phyloP scores from a whole-genome alignment of 1,140 invertebrate species.

The Sinella curviseta region DNA sequence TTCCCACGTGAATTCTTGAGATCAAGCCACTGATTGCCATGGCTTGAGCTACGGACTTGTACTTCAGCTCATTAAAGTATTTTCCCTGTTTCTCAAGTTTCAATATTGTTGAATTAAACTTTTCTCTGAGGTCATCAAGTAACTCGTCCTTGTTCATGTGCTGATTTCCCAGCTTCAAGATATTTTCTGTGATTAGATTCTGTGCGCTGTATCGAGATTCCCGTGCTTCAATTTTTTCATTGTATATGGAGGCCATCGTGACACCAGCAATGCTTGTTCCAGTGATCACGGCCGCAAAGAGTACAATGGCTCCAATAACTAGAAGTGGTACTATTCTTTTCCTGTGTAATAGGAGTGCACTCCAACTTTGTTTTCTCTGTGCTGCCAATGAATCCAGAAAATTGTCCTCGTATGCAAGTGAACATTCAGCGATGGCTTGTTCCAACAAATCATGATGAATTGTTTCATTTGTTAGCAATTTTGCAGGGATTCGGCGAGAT shows the following conservation, averaged over 20 bases:
- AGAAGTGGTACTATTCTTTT: not conserved
- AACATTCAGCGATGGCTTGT: not conserved
- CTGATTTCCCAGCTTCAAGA: not conserved
- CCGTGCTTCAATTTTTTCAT: not conserved
- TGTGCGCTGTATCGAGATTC: not conserved
- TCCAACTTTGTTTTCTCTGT: not conserved
- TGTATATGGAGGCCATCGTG: not conserved
- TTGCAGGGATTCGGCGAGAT: constrained; percentile 6
- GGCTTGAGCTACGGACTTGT: not conserved
- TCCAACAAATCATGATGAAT: constrained; percentile 14
- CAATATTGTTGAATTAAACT: not conserved
- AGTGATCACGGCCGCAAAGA: not conserved
- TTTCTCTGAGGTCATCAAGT: not conserved
- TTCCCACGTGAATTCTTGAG: not conserved
- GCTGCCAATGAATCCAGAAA: not conserved
- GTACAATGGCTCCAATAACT: not conserved
- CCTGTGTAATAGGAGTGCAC: not conserved
- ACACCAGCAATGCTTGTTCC: not conserved
- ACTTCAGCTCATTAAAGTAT: not conserved
- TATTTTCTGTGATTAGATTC: not conserved
- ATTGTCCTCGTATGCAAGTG: not conserved
- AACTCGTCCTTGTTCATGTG: not conserved
- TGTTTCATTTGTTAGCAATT: constrained; percentile 2
- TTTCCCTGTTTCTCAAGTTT: not conserved
- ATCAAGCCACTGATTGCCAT: not conserved